These are phyloP conservation scores for Conopomorpha cramerella DNA, from an alignment of 1,140 invertebrate genomes.

Conservation along the genomic window DNA sequence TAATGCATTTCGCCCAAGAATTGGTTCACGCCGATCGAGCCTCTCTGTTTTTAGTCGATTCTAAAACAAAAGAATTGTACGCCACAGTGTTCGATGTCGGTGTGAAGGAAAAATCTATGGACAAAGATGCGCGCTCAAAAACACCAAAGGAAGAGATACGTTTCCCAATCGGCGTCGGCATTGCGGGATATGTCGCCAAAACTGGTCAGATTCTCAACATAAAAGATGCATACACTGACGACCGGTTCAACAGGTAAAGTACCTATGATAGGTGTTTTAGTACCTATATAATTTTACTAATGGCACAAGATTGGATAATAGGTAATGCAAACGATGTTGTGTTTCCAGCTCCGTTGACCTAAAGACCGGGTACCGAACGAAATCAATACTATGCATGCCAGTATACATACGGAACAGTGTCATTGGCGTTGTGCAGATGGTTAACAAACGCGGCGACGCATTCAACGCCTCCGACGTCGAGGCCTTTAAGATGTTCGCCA, in stretches of 20 bases:
- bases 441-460: slow-evolving; percentile 55
- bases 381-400: too few relatives aligned
- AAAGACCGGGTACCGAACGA: too few relatives aligned
- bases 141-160: too few relatives aligned
- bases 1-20: slow-evolving; percentile 78
- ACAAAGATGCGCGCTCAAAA: too few relatives aligned
- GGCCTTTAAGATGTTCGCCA: slow-evolving; percentile 55
- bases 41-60: slow-evolving; percentile 72
- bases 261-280: too few relatives aligned
- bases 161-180: slow-evolving; percentile 42
- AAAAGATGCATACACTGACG: slow-evolving; percentile 55
- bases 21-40: slow-evolving; percentile 77
- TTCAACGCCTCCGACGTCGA: slow-evolving; percentile 54
- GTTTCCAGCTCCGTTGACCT: too few relatives aligned
- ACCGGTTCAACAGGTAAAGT: slow-evolving; percentile 53
- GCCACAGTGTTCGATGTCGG: slow-evolving; percentile 78
- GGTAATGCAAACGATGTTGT: too few relatives aligned
- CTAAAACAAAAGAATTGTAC: slow-evolving; percentile 70
- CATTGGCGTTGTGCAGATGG: slow-evolving; percentile 59
- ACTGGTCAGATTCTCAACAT: slow-evolving; percentile 51
- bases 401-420: too few relatives aligned
- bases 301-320: too few relatives aligned
- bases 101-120: too few relatives aligned
- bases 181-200: slow-evolving; percentile 50
- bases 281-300: too few relatives aligned